These are phyloP conservation scores for Pinctada fucata DNA, from an alignment of 2,888 invertebrate species.

Conservation along the genomic window DNA sequence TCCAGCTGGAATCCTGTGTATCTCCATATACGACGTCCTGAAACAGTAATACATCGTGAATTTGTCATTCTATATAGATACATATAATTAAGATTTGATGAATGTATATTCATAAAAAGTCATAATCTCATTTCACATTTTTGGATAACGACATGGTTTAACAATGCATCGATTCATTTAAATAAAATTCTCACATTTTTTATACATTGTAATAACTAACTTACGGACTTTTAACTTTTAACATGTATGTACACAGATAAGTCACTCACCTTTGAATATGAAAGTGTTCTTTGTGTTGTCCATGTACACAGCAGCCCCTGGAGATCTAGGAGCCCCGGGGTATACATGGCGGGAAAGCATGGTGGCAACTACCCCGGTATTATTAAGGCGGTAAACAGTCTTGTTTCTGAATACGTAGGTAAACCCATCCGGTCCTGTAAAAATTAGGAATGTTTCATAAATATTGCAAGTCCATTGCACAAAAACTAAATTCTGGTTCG, in stretches of 20 bases:
- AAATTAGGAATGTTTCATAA: no score
- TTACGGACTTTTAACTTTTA: no score
- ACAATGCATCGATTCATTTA: no score
- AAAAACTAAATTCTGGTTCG: no score
- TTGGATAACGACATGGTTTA: no score
- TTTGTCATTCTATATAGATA: not conserved
- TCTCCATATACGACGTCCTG: conserved; percentile 63
- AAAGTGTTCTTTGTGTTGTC: conserved; percentile 61
- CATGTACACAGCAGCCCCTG: conserved; percentile 63
- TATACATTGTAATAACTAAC: no score
- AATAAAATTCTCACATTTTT: no score
- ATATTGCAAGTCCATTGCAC: no score
- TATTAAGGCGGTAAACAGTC: conserved; percentile 53
- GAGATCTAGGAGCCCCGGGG: conserved; percentile 53
- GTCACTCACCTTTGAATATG: conserved; percentile 66
- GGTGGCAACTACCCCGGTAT: conserved; percentile 58
- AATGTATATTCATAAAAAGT: no score
- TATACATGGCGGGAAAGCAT: conserved; percentile 55
- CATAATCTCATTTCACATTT: no score
- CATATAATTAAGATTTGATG: not conserved
- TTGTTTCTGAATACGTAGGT: conserved; percentile 55
- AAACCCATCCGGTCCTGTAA: conserved; percentile 54
- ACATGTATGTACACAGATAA: no score
- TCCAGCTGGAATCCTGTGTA: conserved; percentile 64
- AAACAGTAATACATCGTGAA: not conserved